Percentiles rank a stretch among this genome's conserved stretches.
Conservation (phyloP, 2,113 vertebrate genomes). For the Neofelis nebulosa region DNA sequence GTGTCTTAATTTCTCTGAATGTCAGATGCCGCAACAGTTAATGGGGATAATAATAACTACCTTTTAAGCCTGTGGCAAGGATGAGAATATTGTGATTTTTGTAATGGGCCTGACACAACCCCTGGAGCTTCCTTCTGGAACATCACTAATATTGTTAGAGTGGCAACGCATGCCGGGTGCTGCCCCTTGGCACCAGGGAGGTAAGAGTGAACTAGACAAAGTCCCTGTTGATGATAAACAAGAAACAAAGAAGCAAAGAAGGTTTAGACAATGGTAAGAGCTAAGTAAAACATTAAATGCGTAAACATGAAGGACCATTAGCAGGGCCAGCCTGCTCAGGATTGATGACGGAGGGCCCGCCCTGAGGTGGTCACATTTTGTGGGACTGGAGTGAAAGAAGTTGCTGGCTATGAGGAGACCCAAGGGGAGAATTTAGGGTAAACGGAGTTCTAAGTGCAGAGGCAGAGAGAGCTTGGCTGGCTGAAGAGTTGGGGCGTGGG, state of each 20-base stretch:
- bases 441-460: neutral
- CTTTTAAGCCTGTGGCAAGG: neutral
- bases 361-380: neutral
- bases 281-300: neutral
- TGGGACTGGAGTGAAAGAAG: neutral
- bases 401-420: neutral
- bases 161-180: neutral
- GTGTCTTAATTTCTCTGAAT: neutral
- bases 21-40: neutral
- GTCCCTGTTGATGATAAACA: neutral
- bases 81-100: neutral
- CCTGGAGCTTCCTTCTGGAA: neutral
- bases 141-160: neutral
- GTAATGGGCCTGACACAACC: neutral
- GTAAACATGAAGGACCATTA: neutral
- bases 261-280: neutral
- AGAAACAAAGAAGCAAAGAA: neutral
- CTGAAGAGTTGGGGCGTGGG: neutral
- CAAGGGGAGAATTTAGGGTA: neutral
- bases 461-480: neutral
- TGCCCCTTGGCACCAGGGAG: neutral
- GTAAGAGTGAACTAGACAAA: neutral
- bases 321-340: neutral
- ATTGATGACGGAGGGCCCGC: neutral
- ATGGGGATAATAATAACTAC: neutral